Conservation (phyloP, 2,888 invertebrate genomes). For the Mesorhabditis sp. region DNA sequence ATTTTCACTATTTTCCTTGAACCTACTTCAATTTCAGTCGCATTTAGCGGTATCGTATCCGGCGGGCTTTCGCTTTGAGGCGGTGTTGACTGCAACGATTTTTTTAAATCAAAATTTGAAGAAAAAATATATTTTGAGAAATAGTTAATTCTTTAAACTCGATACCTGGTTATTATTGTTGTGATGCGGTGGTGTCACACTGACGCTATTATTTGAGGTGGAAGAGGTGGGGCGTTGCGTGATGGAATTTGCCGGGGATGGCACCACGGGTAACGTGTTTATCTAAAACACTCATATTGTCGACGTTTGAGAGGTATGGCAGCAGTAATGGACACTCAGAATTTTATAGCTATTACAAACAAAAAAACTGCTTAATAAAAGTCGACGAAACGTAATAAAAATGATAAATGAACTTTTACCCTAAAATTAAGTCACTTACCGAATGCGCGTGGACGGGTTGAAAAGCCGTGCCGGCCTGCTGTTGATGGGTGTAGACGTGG, state of each 20-base stretch:
- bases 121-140: neutral
- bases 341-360: neutral
- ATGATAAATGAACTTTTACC: no score
- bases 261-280: neutral
- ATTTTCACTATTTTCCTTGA: conserved; percentile 22
- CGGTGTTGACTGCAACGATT: neutral
- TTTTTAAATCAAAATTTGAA: conserved; percentile 5
- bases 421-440: neutral
- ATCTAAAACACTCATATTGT: neutral
- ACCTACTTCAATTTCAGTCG: neutral
- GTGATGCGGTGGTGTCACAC: neutral
- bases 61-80: conserved; percentile 5
- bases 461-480: neutral
- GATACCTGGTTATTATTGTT: neutral
- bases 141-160: no score
- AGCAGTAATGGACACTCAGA: no score
- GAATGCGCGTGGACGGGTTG: neutral
- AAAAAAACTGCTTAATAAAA: neutral
- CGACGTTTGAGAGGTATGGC: neutral
- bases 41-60: neutral
- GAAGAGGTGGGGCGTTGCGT: neutral
- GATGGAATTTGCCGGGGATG: neutral
- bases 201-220: conserved; percentile 2
- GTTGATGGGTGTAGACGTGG: conserved; percentile 6
- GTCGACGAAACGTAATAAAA: neutral